phyloP scores from a whole-genome alignment of 1,140 invertebrate species.

The Halesus radiatus region DNA sequence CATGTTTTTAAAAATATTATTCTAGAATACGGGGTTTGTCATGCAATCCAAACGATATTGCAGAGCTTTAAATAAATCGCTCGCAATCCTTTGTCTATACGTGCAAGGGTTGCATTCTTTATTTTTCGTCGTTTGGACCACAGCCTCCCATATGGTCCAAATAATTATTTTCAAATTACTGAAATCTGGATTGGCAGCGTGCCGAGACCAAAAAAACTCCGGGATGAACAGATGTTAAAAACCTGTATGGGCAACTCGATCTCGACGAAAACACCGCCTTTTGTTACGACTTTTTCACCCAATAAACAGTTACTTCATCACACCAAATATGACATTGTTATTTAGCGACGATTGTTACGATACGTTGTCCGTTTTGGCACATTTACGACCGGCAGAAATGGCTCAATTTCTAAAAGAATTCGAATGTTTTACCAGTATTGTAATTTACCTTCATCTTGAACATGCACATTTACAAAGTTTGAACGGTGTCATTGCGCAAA shows the following conservation, averaged over 20 bases:
- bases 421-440: too few relatives aligned
- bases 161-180: slow-evolving; percentile 29
- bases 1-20: too few relatives aligned
- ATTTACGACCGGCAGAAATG: background rate
- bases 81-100: background rate
- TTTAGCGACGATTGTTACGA: background rate
- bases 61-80: background rate
- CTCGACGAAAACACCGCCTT: background rate
- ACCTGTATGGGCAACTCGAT: slow-evolving; percentile 15
- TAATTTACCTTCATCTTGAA: too few relatives aligned
- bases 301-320: background rate
- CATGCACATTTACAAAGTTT: too few relatives aligned
- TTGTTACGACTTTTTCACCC: background rate
- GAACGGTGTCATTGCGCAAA: too few relatives aligned
- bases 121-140: background rate
- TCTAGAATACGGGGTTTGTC: too few relatives aligned
- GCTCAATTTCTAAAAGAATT: too few relatives aligned
- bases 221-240: slow-evolving; percentile 19
- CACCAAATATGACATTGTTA: background rate
- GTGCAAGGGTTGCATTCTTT: slow-evolving; percentile 5
- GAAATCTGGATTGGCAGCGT: slow-evolving; percentile 27
- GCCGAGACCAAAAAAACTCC: background rate
- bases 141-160: background rate
- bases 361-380: background rate
- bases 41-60: too few relatives aligned